Conservation (phyloP, 2,113 vertebrate species). For the Steatornis caripensis region DNA sequence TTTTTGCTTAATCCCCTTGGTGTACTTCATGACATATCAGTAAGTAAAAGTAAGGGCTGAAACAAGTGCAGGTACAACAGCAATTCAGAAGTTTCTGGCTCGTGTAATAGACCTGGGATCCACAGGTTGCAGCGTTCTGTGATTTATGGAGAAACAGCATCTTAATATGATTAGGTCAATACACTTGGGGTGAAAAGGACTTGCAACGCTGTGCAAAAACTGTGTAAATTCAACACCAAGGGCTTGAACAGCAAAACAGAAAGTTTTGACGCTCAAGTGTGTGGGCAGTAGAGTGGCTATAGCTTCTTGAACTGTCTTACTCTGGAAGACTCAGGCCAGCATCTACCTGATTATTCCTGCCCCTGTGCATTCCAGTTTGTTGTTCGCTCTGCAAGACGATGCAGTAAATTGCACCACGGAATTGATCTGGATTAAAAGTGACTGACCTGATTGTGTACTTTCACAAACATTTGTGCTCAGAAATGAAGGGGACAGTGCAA, state of each 20-base stretch:
- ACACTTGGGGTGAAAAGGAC: not conserved
- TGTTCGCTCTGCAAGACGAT: not conserved
- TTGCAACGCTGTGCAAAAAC: not conserved
- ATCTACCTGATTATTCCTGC: not conserved
- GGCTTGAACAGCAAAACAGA: not conserved
- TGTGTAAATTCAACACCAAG: not conserved
- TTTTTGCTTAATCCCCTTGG: not conserved
- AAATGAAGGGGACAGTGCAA: not conserved
- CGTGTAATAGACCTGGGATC: not conserved
- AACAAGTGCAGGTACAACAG: not conserved
- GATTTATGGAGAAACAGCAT: not conserved
- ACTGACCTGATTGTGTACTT: not conserved
- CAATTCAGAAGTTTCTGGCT: not conserved
- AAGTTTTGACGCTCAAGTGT: not conserved
- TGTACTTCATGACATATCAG: not conserved
- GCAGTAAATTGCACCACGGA: not conserved
- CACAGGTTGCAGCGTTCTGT: not conserved
- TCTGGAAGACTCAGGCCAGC: not conserved
- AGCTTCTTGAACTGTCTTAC: not conserved
- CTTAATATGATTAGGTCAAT: not conserved
- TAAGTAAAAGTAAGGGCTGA: not conserved
- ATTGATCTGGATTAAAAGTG: not conserved
- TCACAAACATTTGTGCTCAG: not conserved
- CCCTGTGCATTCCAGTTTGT: not conserved
- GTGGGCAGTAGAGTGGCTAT: not conserved